Evolutionary conservation across 2,113 vertebrate species (phyloP), one percentile per base, ranked within the genome.

Genomic region (Mus spicilegus): DNA sequence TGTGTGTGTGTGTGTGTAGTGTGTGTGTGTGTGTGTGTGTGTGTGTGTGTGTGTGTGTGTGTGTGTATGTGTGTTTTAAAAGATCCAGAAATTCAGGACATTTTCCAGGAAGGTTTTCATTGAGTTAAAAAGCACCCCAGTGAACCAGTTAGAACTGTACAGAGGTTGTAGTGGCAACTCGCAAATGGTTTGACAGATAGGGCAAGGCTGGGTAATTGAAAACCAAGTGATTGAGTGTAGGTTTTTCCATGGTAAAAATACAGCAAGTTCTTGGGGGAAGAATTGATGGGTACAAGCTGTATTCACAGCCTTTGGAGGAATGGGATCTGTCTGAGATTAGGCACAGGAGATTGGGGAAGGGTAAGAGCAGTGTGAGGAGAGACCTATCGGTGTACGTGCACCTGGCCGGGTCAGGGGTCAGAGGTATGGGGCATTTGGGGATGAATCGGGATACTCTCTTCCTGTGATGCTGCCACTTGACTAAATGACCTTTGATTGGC

Each of bases 121-220:
- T 12, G 28, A 28, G 16, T 90, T n/a, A 20, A 20, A 39, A 54
- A 33, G 87, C 65, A 77, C 24, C 39, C 82, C 65, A 11, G 20
- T 82, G 80, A 82, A 61, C 11, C 6, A 14, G 14, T 1, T 7
- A 39, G 65, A 80, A 3, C 17, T 1, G 26, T n/a, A 26, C 91
- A 73, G 30, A 89, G 73, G 63, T 12, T 49, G 1, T 13, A 33
- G 54, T 2, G 10, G 70, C 4, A 22, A 17, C 7, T 75, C 17
- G 0, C 5, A n/a, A 28, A 14, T 33, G 0, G 0, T 10, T 2
- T 7, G 49, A 12, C 33, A 5, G 36, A 61, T 46, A 46, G 11
- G 24, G 49, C 12, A 20, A 46, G 54, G n/a, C 56, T 56, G 72
- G 30, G 54, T 58, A 82, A 78, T 91, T 36, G 4, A 65, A 65